Base-by-base conservation (phyloP, 2,113 vertebrate species). In the Sturnus vulgaris region DNA sequence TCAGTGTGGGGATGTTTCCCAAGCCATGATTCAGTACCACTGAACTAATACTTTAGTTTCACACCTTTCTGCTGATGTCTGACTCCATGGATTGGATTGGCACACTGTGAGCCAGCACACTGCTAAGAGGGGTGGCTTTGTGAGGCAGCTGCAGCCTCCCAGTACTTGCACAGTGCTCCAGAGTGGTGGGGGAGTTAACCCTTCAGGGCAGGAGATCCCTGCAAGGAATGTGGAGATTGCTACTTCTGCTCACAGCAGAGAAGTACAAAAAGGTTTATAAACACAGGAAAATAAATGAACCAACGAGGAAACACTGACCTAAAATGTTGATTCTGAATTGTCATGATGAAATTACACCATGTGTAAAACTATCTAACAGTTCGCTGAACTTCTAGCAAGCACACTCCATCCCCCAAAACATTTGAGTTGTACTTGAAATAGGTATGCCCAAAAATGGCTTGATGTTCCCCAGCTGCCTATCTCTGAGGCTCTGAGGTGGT, bases 41-140 rank as follows among this genome's bases (percentile, higher is more conserved):
- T 61, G n/a, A 76, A 28, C 30, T 24, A 39, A 61, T 50, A 28
- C 42, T 66, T 87, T 0, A 37, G 21, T 68, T 71, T 44, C 64
- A 33, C 2, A 1, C 10, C 17, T 68, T 21, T 64, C 31, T 85
- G 60, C 33, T 0, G 0, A 31, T 66, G 47, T 24, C 25, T 80
- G 61, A n/a, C 20, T 28, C 61, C 0, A 1, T 2, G 2, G 9
- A 16, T 4, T 8, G 47, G 28, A 27, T 46, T 65, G 65, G 15
- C n/a, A 28, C 0, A 2, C 49, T 53, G 40, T 1, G 1, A 64
- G 40, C 33, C 57, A 63, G 65, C 27, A 40, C 5, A 2, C 24
- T 85, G 44, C 44, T 73, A 3, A 47, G 44, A 5, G 24, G 6
- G 10, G 13, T 40, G 40, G 7, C 55, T 79, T 86, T 68, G 37